Evolutionary conservation across 2,888 invertebrate genomes (phyloP).

Genomic region (Scelioninae gen. 1): DNA sequence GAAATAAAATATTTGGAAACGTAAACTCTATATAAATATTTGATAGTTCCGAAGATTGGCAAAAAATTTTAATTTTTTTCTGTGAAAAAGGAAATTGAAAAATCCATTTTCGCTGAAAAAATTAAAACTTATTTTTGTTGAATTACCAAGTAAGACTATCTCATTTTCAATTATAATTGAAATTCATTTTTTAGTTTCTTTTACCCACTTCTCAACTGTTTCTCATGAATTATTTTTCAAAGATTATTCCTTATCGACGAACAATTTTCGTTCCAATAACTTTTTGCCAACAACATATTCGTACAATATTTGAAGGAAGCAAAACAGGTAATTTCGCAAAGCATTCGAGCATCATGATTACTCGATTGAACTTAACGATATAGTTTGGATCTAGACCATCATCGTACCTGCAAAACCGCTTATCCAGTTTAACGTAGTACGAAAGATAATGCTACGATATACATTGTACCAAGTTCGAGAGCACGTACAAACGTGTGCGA

Average conservation of each 20-base stretch:
- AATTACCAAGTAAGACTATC: no score
- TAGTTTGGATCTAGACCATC: conserved; percentile 58
- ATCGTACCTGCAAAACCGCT: conserved; percentile 59
- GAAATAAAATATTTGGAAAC: no score
- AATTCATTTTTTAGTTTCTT: no score
- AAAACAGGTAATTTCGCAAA: conserved; percentile 56
- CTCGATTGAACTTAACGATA: conserved; percentile 56
- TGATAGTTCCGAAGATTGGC: no score
- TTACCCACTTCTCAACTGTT: no score
- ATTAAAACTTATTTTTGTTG: no score
- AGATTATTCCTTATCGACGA: conserved; percentile 10
- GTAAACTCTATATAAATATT: no score
- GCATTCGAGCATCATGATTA: conserved; percentile 58
- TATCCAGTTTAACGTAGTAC: conserved; percentile 47
- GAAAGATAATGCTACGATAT: conserved; percentile 46
- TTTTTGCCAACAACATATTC: conserved; percentile 14
- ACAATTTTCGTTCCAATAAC: conserved; percentile 1
- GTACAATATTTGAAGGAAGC: conserved; percentile 31
- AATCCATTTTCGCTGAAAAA: no score
- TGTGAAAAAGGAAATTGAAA: no score
- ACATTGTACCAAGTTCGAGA: conserved; percentile 30
- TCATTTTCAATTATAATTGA: no score
- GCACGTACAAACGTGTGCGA: conserved; percentile 30
- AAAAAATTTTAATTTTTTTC: no score
- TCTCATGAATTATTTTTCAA: background rate